Percentiles rank a stretch among this genome's conserved stretches.
Conservation (phyloP, 2,797 vertebrate genomes). For the Potorous gilbertii region DNA sequence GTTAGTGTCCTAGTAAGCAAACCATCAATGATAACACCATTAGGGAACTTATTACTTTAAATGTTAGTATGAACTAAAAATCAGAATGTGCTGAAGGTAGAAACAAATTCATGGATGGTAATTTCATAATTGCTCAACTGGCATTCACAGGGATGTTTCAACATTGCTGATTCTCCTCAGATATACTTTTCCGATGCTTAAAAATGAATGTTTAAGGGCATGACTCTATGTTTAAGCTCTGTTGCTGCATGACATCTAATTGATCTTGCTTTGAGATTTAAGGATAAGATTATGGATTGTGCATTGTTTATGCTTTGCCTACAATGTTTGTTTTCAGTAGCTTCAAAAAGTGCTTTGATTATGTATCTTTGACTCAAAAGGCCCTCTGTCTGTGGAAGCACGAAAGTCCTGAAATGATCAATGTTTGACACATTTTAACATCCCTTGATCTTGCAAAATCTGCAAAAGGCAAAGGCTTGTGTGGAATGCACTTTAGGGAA, state of each 20-base stretch:
- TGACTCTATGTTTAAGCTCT: slow-evolving; percentile 12
- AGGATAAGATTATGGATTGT: slow-evolving; percentile 6
- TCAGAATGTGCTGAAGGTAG: not conserved
- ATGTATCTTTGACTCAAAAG: slow-evolving; percentile 18
- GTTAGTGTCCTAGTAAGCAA: not conserved
- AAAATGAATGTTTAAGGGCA: not conserved
- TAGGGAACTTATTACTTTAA: not conserved
- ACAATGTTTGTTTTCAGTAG: slow-evolving; percentile 52
- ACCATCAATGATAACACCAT: not conserved
- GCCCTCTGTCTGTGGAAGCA: not conserved
- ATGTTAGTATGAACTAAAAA: not conserved
- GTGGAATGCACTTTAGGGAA: slow-evolving; percentile 26
- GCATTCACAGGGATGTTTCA: not conserved
- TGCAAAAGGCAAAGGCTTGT: slow-evolving; percentile 26
- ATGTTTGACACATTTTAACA: slow-evolving; percentile 49
- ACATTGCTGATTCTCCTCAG: slow-evolving; percentile 17
- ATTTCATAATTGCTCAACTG: slow-evolving; percentile 30
- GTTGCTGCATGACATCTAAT: slow-evolving; percentile 11
- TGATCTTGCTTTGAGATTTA: slow-evolving; percentile 2
- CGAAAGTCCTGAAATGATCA: slow-evolving; percentile 38
- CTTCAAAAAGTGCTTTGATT: not conserved
- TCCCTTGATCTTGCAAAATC: slow-evolving; percentile 52
- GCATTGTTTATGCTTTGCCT: not conserved
- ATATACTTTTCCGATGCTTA: not conserved
- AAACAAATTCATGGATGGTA: not conserved